Base-by-base conservation (phyloP, 2,113 vertebrate genomes). In the Syngnathus scovelli region DNA sequence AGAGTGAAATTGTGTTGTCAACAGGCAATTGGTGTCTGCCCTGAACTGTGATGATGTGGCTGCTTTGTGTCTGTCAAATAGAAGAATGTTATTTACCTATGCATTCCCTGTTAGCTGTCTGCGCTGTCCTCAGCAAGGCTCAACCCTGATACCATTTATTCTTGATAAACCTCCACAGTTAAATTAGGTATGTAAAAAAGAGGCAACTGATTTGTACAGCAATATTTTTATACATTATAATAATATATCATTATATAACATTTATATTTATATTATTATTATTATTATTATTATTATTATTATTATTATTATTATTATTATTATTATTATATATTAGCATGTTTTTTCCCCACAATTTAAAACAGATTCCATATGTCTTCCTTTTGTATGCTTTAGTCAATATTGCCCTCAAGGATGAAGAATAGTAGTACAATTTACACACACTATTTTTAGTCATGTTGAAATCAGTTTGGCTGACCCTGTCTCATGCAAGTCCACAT, bases 71-170 rank as follows among this genome's bases (percentile, higher is more conserved):
- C 66, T 58, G 39, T 56, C 38, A 49, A 43, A 44, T 54, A 33
- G 13, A 4, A 36, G 8, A 27, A 44, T 44, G 39, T 44, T 43
- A 41, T 62, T 61, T 15, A 44, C 21, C 41, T 15, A 9, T 38
- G 15, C 41, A 27, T 62, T 62, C 11, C n/a, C 41, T 44, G 7
- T 61, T 21, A 27, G 41, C 39, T 48, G 18, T 61, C 39, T 52
- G 49, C 38, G 39, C 13, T 77, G 76, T 44, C 77, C 77, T 83
- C 84, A 75, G 65, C 54, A 67, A 64, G 71, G 55, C 68, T 44
- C n/a, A 44, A 5, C 6, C 39, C 6, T 33, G n/a, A 43, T 39
- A 43, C 4, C 6, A 38, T 21, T 43, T n/a, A 49, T 49, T 56
- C 33, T 4, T 23, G 15, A 5, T 33, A 33, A 56, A 56, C 23